Conservation (phyloP, 2,888 invertebrate genomes). For the Papilio gigon region DNA sequence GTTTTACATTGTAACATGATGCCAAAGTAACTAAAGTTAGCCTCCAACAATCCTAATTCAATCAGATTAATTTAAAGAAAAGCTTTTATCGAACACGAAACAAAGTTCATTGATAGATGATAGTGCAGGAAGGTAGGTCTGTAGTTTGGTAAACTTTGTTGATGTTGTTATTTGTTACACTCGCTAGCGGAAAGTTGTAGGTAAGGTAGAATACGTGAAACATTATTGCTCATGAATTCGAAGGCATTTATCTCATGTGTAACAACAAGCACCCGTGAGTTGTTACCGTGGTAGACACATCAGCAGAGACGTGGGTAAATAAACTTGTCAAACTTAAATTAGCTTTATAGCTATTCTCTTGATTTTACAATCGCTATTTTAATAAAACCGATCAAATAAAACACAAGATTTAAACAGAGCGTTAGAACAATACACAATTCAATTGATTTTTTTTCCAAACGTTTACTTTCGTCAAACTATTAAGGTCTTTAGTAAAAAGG, state of each 20-base stretch:
- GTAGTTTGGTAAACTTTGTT: constrained; percentile 62
- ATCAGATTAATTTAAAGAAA: constrained; percentile 36
- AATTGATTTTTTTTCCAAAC: constrained; percentile 9
- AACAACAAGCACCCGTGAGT: constrained; percentile 61
- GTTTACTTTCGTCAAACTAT: constrained; percentile 30
- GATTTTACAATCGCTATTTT: constrained; percentile 67
- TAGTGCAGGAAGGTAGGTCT: constrained; percentile 51
- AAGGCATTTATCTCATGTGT: constrained; percentile 77
- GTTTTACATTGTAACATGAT: constrained; percentile 52
- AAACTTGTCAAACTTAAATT: constrained; percentile 68
- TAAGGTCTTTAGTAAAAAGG: constrained; percentile 42
- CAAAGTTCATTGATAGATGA: constrained; percentile 44
- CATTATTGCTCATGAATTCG: constrained; percentile 73
- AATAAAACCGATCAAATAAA: constrained; percentile 58
- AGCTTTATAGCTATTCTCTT: constrained; percentile 65
- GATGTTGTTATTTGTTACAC: constrained; percentile 70
- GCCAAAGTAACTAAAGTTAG: constrained; percentile 54
- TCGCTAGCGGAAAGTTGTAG: constrained; percentile 68
- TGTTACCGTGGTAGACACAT: constrained; percentile 66
- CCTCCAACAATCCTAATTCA: background rate
- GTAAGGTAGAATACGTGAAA: constrained; percentile 72
- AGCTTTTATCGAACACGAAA: constrained; percentile 45
- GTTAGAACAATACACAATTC: background rate
- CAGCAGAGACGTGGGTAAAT: constrained; percentile 71
- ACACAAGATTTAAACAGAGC: constrained; percentile 46